A percentile compares a stretch with the other conserved stretches of the same genome.
Evolutionary conservation across 2,888 invertebrate species (phyloP).

Genomic region (Neoascia interrupta): DNA sequence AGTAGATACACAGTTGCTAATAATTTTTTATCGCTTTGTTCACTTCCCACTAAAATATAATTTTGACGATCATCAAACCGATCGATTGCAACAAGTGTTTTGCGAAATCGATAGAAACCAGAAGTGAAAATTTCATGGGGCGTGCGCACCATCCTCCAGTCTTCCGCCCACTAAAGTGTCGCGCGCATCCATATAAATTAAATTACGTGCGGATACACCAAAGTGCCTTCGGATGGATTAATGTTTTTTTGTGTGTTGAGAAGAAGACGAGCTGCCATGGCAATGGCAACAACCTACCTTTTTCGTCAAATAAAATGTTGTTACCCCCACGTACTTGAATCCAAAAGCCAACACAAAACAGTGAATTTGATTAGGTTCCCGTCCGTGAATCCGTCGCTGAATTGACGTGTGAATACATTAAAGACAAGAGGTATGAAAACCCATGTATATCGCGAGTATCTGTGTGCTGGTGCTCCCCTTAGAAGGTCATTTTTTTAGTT

Average conservation of each 20-base stretch:
- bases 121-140: too few species aligned
- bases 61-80: constrained; percentile 16
- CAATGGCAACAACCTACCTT: constrained; percentile 43
- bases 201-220: not conserved
- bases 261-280: too few species aligned
- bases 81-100: constrained; percentile 45
- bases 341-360: constrained; percentile 36
- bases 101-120: constrained; percentile 6
- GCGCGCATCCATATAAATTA: constrained; percentile 4
- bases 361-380: constrained; percentile 16
- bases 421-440: not conserved
- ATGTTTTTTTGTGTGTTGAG: constrained; percentile 19
- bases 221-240: not conserved
- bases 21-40: not conserved
- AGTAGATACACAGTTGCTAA: not conserved
- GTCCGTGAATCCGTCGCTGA: not conserved
- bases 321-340: constrained; percentile 40
- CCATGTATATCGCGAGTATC: not conserved
- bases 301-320: constrained; percentile 7
- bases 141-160: not conserved
- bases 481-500: constrained; percentile 51
- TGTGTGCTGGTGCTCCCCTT: constrained; percentile 20
- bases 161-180: constrained; percentile 42
- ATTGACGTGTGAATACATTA: not conserved
- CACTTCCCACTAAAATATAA: constrained; percentile 4